phyloP scores from a whole-genome alignment of 1,140 invertebrate genomes.

The Chelonus insularis region DNA sequence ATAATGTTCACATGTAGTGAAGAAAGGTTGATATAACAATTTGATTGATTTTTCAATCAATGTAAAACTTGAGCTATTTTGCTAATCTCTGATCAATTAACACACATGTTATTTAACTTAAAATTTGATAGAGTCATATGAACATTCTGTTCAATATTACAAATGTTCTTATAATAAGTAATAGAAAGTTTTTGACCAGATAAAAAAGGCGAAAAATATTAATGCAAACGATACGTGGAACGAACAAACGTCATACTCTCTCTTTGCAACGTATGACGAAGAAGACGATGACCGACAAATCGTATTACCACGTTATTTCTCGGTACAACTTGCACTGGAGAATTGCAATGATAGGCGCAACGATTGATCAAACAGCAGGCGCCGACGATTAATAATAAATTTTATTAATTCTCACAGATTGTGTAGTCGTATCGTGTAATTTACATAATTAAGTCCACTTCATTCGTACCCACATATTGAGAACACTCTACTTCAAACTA shows the following conservation, averaged over 20 bases:
- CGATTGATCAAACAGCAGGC: constrained; percentile 18
- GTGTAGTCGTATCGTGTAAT: background rate
- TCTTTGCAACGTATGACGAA: background rate
- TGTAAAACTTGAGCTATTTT: no score
- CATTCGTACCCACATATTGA: background rate
- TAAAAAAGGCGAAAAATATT: constrained; percentile 1
- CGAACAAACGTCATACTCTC: constrained; percentile 14
- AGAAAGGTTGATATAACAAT: no score
- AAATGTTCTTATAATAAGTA: background rate
- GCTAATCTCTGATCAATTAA: no score
- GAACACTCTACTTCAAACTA: background rate
- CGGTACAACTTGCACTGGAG: constrained; percentile 9
- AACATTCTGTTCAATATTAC: background rate
- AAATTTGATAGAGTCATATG: background rate
- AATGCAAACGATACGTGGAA: constrained; percentile 26
- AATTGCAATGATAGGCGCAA: background rate
- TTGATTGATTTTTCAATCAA: no score
- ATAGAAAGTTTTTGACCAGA: background rate
- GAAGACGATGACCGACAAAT: constrained; percentile 13
- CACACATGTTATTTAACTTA: no score
- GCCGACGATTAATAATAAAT: constrained; percentile 11
- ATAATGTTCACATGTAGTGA: no score
- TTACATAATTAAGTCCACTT: constrained; percentile 3
- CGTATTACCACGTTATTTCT: constrained; percentile 24
- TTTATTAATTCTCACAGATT: constrained; percentile 12